Base-by-base conservation (phyloP, 2,888 invertebrate species). In the Nebria salina region DNA sequence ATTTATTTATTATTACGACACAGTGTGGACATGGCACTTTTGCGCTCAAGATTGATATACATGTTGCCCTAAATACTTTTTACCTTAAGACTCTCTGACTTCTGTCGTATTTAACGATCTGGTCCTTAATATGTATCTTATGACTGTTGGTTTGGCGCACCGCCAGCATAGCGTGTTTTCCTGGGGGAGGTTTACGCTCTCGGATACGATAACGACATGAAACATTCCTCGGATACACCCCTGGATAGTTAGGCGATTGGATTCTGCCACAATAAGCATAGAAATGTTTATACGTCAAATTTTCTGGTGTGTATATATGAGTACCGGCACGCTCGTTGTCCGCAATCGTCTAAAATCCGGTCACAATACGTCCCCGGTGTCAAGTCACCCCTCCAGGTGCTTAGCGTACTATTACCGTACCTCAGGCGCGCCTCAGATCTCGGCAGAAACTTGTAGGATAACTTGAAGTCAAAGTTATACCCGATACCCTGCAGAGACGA, bases 181-280 rank as follows among this genome's bases (percentile, higher is more conserved):
- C 95, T 15, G 92, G 90, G 13, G 94, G 94, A 83, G 91, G 89
- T 83, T 90, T 89, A 76, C 86, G 85, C 84, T 89, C 89, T 82
- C 88, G 85, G 80, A 89, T 86, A 76, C 87, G 86, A 84, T 89
- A 89, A 83, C 87, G 87, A 26, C 81, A 81, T 84, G 95, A 95
- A 83, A 96, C 94, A 88, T 96, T 96, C 82, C 96, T 91, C 5
- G 96, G 96, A 89, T 97, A 97, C 84, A 96, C 93, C 77, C 97
- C 97, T 11, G 96, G 96, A 89, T 95, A 97, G 91, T 97, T 97
- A 11, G 97, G 97, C 34, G 96, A 96, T 89, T 95, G 95, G 83
- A 96, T 93, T 83, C 95, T 93, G 89, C 13, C 42, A 68, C 75
- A 94, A 95, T 15, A n/a, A 25, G n/a, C 8, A 72, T 25, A 70